A percentile compares a stretch with the other conserved stretches of the same genome.
phyloP scores from a whole-genome alignment of 2,113 vertebrate species.

The Dolichallabes microphthalmus region DNA sequence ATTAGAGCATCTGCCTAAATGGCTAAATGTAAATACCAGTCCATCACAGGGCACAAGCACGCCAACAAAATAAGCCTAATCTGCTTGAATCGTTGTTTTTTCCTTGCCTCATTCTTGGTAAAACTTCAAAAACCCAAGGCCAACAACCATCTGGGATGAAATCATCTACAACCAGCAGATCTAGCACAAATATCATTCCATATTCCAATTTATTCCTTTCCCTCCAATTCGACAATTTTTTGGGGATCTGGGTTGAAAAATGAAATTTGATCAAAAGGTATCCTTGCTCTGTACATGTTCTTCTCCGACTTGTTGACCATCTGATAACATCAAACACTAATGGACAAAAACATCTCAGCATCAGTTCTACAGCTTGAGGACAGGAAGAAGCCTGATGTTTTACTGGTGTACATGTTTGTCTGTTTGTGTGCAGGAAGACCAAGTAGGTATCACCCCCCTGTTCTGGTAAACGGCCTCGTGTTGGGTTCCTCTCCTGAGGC shows the following conservation, averaged over 20 bases:
- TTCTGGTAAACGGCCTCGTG: conserved; percentile 34
- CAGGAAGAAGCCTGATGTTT: background rate
- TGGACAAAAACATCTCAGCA: background rate
- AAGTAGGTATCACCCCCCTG: conserved; percentile 24
- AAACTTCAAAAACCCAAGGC: background rate
- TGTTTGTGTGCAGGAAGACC: conserved; percentile 33
- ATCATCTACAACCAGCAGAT: background rate
- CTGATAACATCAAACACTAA: background rate
- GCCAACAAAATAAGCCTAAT: no score
- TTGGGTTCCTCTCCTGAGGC: conserved; percentile 49
- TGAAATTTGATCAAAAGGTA: background rate
- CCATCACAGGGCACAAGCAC: no score
- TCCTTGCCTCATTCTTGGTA: background rate
- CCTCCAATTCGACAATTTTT: background rate
- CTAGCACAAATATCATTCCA: background rate
- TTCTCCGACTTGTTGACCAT: background rate
- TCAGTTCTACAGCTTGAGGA: background rate
- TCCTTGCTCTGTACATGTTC: background rate
- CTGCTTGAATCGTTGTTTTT: no score
- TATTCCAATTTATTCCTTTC: background rate
- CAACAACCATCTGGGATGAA: background rate
- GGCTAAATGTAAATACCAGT: no score
- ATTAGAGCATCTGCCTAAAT: no score
- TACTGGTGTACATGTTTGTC: background rate
- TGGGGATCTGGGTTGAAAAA: background rate